Percentiles rank a stretch among this genome's conserved stretches.
Evolutionary conservation across 2,888 invertebrate genomes (phyloP).

Genomic region (Linnaemya tessellans): DNA sequence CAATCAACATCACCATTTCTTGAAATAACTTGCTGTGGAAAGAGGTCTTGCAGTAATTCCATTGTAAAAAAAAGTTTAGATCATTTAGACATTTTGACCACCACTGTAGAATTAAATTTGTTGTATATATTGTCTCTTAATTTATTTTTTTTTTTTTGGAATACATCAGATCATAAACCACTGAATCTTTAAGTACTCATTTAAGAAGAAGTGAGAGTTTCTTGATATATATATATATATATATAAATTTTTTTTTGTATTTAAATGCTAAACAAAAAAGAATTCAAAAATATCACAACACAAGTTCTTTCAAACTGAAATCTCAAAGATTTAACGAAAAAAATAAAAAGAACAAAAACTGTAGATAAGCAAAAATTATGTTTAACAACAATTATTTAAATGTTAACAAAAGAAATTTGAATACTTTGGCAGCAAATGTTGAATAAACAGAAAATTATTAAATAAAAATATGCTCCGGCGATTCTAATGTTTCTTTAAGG

Average conservation of each 20-base stretch:
- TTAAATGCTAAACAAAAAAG: constrained; percentile 28
- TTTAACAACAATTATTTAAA: constrained; percentile 28
- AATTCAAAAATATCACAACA: constrained; percentile 43
- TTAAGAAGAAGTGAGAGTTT: constrained; percentile 54
- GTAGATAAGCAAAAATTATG: constrained; percentile 61
- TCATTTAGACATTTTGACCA: not conserved
- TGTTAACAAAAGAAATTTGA: constrained; percentile 60
- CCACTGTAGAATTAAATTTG: constrained; percentile 17
- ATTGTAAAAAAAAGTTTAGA: too few relatives aligned
- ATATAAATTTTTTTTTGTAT: not conserved
- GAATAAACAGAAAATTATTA: constrained; percentile 15
- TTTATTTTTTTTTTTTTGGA: constrained; percentile 20
- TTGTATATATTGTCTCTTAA: constrained; percentile 1
- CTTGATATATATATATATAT: not conserved
- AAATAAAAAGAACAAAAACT: too few relatives aligned
- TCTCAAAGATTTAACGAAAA: constrained; percentile 41
- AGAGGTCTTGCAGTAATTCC: too few relatives aligned
- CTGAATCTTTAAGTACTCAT: constrained; percentile 56
- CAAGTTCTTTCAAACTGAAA: constrained; percentile 29
- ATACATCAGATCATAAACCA: constrained; percentile 53
- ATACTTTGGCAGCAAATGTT: constrained; percentile 52
- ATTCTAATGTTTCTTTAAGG: constrained; percentile 20
- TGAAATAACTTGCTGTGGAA: too few relatives aligned
- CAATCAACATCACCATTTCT: too few relatives aligned
- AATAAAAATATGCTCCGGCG: not conserved